These are phyloP conservation scores for Temnopleurus reevesii DNA, from an alignment of 53 echinoderm and acorn worm genomes.

Conservation along the genomic window DNA sequence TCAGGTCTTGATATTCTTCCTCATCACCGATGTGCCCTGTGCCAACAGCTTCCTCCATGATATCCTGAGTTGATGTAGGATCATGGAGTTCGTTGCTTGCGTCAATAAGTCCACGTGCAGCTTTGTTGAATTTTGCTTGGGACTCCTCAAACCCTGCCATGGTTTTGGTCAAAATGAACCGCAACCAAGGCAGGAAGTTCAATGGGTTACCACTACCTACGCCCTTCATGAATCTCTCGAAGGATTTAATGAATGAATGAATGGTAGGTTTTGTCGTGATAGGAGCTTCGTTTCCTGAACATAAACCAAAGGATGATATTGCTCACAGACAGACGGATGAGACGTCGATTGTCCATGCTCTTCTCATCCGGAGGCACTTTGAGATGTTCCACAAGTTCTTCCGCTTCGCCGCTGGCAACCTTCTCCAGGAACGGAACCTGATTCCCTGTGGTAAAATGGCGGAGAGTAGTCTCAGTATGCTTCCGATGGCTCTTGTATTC, in stretches of 20 bases:
- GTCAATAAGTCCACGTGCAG: constrained; percentile 27
- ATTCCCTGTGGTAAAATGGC: constrained; percentile 74
- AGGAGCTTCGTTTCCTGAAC: constrained; percentile 58
- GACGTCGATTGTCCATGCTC: not conserved
- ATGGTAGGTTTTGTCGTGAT: constrained; percentile 65
- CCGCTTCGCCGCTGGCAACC: constrained; percentile 67
- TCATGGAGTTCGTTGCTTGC: constrained; percentile 62
- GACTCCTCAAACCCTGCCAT: constrained; percentile 31
- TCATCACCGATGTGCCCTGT: constrained; percentile 17
- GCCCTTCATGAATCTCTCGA: constrained; percentile 63
- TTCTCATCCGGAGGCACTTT: not conserved
- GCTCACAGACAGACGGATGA: constrained; percentile 76
- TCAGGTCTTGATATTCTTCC: constrained; percentile 26
- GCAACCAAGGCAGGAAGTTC: constrained; percentile 86
- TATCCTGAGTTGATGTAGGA: constrained; percentile 63
- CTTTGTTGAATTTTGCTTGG: not conserved
- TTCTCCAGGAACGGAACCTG: constrained; percentile 61
- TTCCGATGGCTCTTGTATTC: constrained; percentile 80
- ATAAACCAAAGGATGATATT: constrained; percentile 76
- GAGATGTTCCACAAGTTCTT: constrained; percentile 45
- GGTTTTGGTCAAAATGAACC: constrained; percentile 42
- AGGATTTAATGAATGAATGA: too few relatives aligned
- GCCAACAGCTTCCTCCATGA: constrained; percentile 72
- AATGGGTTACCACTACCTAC: constrained; percentile 71
- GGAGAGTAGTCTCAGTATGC: constrained; percentile 64